Evolutionary conservation across 2,113 vertebrate species (phyloP), one percentile per base, ranked within the genome.

Genomic region (Callocephalon fimbriatum): DNA sequence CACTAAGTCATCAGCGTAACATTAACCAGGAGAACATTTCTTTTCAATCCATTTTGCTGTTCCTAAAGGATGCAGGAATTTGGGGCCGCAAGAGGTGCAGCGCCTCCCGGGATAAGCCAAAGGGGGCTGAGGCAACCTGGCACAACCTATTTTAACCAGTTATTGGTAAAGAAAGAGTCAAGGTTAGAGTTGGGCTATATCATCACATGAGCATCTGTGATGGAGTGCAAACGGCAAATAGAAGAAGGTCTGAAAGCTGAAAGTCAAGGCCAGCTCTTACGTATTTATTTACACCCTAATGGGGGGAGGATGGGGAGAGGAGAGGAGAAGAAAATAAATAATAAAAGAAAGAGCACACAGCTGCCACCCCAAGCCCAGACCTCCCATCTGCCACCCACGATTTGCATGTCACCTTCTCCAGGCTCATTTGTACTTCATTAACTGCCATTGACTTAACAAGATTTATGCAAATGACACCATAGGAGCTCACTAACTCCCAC

Each of bases 361-460:
- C 98, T 98, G 98, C 98, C 85, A 96, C 97, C 98, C 98, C 98
- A 97, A 96, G 97, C 98, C 96, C 98, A 98, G 98, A 98, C 98
- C 98, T 98, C 98, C 98, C 99, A 99, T 99, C 98, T 99, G 99
- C 98, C 98, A 98, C 97, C 98, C 98, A 96, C 97, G 97, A 98
- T 98, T 98, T 98, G 98, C 98, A 98, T 98, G 98, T 98, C 98
- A 98, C 98, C 98, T 98, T 98, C 98, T 98, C 98, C 97, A 97
- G 98, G 97, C 98, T 99, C 98, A 98, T 99, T 98, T 99, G 98
- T 99, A 98, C 98, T 98, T 98, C 98, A 99, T 99, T 99, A 99
- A 99, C 98, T 98, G 98, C 98, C 98, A 98, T 98, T 98, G 98
- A 99, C 98, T 98, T 98, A 99, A 98, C 98, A 98, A 98, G 98